phyloP scores from a whole-genome alignment of 2,113 vertebrate species.

The Campylomormyrus numenius region DNA sequence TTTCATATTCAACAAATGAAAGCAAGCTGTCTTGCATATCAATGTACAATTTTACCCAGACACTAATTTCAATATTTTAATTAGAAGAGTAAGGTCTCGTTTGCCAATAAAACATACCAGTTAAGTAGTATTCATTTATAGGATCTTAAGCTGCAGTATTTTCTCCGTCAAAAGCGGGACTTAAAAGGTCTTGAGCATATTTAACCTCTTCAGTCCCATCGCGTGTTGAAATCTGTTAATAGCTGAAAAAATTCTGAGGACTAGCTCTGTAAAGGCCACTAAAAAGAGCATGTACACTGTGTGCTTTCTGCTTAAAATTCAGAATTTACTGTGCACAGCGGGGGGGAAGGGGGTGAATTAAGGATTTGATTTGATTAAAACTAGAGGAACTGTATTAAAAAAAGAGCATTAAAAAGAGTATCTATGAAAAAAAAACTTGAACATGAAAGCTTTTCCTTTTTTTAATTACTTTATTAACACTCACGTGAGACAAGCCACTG shows the following conservation, averaged over 20 bases:
- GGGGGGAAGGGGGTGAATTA: neutral
- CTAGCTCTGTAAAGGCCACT: slow-evolving; percentile 4
- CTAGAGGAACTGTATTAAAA: neutral
- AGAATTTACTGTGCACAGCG: slow-evolving; percentile 1
- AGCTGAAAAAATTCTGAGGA: slow-evolving; percentile 5
- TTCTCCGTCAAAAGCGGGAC: slow-evolving; percentile 19
- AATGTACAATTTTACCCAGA: slow-evolving; percentile 47
- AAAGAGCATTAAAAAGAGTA: neutral
- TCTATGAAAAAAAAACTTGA: neutral
- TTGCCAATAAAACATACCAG: slow-evolving; percentile 34
- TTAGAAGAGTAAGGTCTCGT: slow-evolving; percentile 41
- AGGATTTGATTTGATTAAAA: slow-evolving; percentile 20
- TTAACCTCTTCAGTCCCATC: slow-evolving; percentile 24
- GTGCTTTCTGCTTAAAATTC: slow-evolving; percentile 12
- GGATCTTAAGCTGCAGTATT: slow-evolving; percentile 16
- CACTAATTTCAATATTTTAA: slow-evolving; percentile 52
- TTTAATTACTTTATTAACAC: slow-evolving; percentile 7
- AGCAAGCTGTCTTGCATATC: slow-evolving; percentile 45
- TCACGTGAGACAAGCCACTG: neutral
- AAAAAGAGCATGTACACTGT: neutral
- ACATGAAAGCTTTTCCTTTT: slow-evolving; percentile 6
- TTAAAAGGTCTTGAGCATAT: slow-evolving; percentile 24
- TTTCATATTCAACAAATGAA: slow-evolving; percentile 46
- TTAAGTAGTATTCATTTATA: slow-evolving; percentile 19
- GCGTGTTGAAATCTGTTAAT: slow-evolving; percentile 19